A percentile compares a stretch with the other conserved stretches of the same genome.
Conservation (phyloP, 2,797 vertebrate species). For the Siniperca undulata region DNA sequence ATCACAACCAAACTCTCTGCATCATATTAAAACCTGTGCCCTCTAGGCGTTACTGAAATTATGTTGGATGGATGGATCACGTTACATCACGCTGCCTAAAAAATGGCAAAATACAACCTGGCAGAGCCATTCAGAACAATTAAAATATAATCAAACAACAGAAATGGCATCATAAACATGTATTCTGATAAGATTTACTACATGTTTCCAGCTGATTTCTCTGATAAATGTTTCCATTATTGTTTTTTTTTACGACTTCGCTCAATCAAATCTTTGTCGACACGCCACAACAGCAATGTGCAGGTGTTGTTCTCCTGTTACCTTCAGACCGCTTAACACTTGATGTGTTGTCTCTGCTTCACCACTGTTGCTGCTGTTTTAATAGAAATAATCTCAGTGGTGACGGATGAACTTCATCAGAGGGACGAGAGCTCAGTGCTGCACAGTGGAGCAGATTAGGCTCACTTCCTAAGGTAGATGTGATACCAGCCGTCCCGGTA, state of each 20-base stretch:
- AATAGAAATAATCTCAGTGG: conserved; percentile 22
- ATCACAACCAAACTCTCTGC: not conserved
- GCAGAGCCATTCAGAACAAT: not conserved
- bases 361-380: not conserved
- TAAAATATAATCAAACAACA: not conserved
- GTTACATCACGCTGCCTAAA: not conserved
- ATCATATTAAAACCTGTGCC: not conserved
- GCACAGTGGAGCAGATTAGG: not conserved
- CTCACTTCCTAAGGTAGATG: not conserved
- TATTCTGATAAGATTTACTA: not conserved
- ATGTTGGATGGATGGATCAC: not conserved
- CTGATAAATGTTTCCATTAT: not conserved
- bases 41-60: conserved; percentile 1
- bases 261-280: not conserved
- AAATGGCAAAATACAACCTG: not conserved
- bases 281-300: not conserved
- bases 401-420: not conserved
- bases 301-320: not conserved
- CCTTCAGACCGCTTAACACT: not conserved
- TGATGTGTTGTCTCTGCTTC: not conserved
- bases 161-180: not conserved
- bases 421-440: not conserved
- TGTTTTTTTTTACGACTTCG: not conserved
- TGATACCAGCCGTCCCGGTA: not conserved
- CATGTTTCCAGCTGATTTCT: no score